A percentile compares a stretch with the other conserved stretches of the same genome.
phyloP scores from a whole-genome alignment of 53 echinoderm and acorn worm genomes.

The Henricia sp. region DNA sequence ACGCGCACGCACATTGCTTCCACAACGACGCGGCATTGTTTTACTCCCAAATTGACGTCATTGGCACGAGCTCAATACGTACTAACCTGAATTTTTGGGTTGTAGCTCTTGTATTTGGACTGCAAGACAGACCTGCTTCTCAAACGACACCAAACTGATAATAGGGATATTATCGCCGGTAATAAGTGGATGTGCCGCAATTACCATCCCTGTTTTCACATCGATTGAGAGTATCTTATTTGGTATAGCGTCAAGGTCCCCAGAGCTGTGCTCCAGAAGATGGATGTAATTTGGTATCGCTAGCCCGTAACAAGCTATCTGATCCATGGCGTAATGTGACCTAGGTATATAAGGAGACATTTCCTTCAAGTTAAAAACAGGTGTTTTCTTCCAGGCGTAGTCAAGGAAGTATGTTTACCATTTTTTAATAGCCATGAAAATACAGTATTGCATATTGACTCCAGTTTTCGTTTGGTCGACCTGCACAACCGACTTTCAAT shows the following conservation, averaged over 20 bases:
- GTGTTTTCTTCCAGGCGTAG: no score
- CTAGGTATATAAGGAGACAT: no score
- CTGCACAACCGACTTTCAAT: no score
- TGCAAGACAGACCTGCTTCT: conserved; percentile 53
- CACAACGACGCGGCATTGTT: no score
- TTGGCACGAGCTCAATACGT: no score
- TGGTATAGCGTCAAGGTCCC: conserved; percentile 67
- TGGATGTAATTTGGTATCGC: conserved; percentile 84
- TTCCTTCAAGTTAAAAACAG: no score
- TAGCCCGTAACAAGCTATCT: conserved; percentile 74
- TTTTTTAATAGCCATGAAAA: no score
- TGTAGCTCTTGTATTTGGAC: conserved; percentile 29
- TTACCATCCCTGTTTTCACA: conserved; percentile 51
- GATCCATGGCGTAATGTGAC: conserved; percentile 81
- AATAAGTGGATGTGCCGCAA: conserved; percentile 79
- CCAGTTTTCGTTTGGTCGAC: no score
- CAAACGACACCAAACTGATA: conserved; percentile 30
- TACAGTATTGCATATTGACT: no score
- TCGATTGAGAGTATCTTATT: conserved; percentile 92
- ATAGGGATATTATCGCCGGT: conserved; percentile 37
- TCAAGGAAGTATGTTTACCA: no score
- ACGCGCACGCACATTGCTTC: no score
- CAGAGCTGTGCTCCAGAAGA: conserved; percentile 85
- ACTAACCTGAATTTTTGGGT: background rate
- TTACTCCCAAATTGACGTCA: no score